Base-by-base conservation (phyloP, 2,797 vertebrate species). In the Melopsittacus undulatus region DNA sequence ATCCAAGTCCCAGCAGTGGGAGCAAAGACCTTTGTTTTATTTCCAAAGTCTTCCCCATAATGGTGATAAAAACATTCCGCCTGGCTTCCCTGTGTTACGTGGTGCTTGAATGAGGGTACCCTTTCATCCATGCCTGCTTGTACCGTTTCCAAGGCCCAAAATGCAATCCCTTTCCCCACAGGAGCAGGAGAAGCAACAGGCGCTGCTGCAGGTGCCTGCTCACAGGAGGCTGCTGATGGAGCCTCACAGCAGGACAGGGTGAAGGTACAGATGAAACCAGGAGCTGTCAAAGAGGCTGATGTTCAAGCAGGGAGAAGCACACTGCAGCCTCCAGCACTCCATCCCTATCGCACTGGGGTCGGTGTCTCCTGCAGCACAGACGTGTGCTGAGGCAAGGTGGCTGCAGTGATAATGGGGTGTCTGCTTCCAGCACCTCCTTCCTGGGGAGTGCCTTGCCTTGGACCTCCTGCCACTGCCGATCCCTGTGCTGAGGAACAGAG, bases 401-500 rank as follows among this genome's bases (percentile, higher is more conserved):
- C 46, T 90, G 85, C 13, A 3, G 66, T 78, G 54, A 72, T 78
- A 76, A 46, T 10, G 10, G n/a, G 16, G 12, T 36, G 19, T 38
- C 86, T 86, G 72, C 49, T 62, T 80, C 62, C 51, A 61, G 42
- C 69, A 56, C 52, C 57, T 73, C 0, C 0, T n/a, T 87, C 88
- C 82, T 76, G n/a, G 27, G 59, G 40, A 69, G 54, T 42, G 51
- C 57, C 54, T 69, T 79, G 27, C 45, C 51, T 94, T 63, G 74
- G n/a, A 40, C 64, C 17, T 88, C 56, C 63, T 82, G 40, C 62
- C 67, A 0, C 26, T 86, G 88, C 52, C 74, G 64, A 54, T 46
- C n/a, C 0, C 0, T 26, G 14, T 30, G 32, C 34, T 43, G 48
- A 76, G 64, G 48, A 59, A 10, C 23, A 20, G 46, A 1, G 1